Evolutionary conservation across 2,888 invertebrate species (phyloP).

Genomic region (Xiphydria camelus): DNA sequence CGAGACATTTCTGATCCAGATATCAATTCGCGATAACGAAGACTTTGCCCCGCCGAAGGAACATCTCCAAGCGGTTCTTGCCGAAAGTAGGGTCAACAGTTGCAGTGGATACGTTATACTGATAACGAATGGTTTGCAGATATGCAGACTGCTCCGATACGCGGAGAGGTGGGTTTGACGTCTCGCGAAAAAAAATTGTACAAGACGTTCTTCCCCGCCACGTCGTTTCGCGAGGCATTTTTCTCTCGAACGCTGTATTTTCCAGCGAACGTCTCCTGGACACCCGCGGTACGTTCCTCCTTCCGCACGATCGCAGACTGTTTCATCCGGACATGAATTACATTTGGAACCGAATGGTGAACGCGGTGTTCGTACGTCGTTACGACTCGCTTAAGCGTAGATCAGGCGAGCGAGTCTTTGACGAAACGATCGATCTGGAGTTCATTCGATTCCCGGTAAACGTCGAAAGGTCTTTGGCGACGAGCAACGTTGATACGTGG

Average conservation of each 20-base stretch:
- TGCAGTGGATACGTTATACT: slow-evolving; percentile 75
- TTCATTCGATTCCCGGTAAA: slow-evolving; percentile 77
- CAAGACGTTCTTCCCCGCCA: no score
- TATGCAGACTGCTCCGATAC: slow-evolving; percentile 68
- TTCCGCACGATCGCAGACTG: slow-evolving; percentile 71
- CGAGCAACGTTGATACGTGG: slow-evolving; percentile 72
- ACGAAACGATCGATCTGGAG: slow-evolving; percentile 70
- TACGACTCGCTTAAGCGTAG: slow-evolving; percentile 50
- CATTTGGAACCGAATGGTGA: slow-evolving; percentile 77
- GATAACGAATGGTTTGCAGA: slow-evolving; percentile 72
- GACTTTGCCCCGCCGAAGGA: slow-evolving; percentile 36
- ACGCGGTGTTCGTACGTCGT: slow-evolving; percentile 71
- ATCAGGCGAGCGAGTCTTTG: slow-evolving; percentile 27
- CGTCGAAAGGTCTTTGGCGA: slow-evolving; percentile 62
- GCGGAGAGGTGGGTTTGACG: slow-evolving; percentile 64
- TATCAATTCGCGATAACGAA: slow-evolving; percentile 44
- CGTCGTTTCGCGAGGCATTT: no score
- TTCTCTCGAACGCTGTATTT: no score
- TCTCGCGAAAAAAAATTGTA: no score
- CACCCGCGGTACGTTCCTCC: slow-evolving; percentile 71
- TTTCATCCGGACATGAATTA: slow-evolving; percentile 69
- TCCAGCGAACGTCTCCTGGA: slow-evolving; percentile 70
- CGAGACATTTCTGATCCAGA: slow-evolving; percentile 26
- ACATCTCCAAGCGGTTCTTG: slow-evolving; percentile 29
- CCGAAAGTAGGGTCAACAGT: slow-evolving; percentile 61